Conservation (phyloP, 2,113 vertebrate species). For the Cichladusa arquata region DNA sequence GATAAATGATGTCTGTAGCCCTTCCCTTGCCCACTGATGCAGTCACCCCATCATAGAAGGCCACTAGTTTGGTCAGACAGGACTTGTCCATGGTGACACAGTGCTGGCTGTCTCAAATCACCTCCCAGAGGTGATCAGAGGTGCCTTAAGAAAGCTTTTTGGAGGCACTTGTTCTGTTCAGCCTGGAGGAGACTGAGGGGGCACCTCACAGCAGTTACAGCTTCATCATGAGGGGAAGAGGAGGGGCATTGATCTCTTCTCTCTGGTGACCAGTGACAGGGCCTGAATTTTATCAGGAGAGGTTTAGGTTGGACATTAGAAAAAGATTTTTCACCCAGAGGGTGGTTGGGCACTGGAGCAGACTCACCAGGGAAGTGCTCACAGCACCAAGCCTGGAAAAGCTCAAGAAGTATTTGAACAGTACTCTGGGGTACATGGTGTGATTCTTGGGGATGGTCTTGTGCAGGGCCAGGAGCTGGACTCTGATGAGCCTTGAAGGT, state of each 20-base stretch:
- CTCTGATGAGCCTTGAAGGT: not conserved
- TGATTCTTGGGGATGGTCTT: not conserved
- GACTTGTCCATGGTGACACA: not conserved
- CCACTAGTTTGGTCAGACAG: not conserved
- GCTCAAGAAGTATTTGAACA: fast-evolving
- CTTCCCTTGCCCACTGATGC: not conserved
- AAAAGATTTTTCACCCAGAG: not conserved
- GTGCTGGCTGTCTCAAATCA: not conserved
- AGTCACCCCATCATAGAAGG: not conserved
- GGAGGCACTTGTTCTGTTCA: not conserved
- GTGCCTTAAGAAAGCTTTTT: not conserved
- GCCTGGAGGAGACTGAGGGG: not conserved
- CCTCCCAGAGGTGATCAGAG: not conserved
- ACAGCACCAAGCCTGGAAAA: not conserved
- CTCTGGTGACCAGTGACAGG: not conserved
- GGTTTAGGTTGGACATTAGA: not conserved
- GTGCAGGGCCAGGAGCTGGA: not conserved
- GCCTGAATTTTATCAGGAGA: fast-evolving
- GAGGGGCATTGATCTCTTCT: not conserved
- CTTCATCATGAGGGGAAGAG: fast-evolving
- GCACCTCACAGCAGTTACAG: fast-evolving
- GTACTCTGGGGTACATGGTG: not conserved
- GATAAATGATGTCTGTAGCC: not conserved
- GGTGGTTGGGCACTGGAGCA: not conserved
- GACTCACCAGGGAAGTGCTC: not conserved